These are phyloP conservation scores for Aramus guarauna DNA, from an alignment of 2,113 vertebrate genomes.

Conservation along the genomic window DNA sequence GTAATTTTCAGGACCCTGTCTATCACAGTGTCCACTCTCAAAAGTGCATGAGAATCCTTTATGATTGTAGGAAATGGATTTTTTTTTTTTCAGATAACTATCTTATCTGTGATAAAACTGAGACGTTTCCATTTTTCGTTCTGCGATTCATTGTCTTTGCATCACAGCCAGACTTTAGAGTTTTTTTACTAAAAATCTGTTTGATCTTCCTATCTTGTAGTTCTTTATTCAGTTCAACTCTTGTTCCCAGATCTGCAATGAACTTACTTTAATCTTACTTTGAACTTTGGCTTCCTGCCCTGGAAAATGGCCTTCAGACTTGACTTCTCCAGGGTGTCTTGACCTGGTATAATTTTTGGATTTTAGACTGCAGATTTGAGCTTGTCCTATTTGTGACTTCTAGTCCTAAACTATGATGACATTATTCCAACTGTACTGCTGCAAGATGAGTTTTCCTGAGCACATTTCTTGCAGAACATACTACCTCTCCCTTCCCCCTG, in stretches of 20 bases:
- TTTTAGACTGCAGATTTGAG: background rate
- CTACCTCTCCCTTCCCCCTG: fast-evolving
- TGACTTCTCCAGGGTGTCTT: background rate
- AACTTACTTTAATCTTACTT: background rate
- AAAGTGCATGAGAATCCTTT: background rate
- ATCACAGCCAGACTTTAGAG: background rate
- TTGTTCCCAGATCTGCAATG: background rate
- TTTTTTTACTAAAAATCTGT: background rate
- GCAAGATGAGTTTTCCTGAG: background rate
- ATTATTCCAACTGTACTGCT: background rate
- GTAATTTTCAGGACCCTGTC: background rate
- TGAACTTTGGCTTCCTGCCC: background rate
- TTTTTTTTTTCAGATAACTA: background rate
- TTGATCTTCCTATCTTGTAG: background rate
- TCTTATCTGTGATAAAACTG: background rate
- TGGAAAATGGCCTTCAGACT: background rate
- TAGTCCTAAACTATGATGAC: background rate
- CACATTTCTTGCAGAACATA: background rate
- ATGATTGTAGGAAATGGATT: background rate
- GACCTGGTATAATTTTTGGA: background rate
- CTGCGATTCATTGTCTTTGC: background rate
- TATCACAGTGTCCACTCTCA: background rate
- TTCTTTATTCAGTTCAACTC: background rate
- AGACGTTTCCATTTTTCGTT: background rate
- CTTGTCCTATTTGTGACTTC: background rate